Conservation (phyloP, 2,113 vertebrate genomes). For the Harpagus bidentatus region DNA sequence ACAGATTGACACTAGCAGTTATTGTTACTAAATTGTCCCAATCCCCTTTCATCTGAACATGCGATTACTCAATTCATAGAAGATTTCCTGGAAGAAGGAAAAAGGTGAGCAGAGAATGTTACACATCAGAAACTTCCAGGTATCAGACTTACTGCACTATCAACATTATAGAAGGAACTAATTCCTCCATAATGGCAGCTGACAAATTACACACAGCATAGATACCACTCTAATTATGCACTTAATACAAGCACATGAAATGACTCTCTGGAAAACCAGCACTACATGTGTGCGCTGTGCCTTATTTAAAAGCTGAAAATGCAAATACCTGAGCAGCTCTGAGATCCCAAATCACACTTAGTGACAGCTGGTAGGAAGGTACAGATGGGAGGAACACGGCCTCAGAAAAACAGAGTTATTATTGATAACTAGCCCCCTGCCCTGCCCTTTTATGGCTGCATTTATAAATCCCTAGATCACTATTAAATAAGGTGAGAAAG, state of each 20-base stretch:
- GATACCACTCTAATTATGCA: background rate
- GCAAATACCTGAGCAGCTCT: background rate
- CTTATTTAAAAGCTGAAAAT: background rate
- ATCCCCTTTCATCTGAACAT: background rate
- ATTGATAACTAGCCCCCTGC: too few species aligned
- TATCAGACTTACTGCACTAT: background rate
- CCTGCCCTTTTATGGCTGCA: background rate
- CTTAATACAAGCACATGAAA: background rate
- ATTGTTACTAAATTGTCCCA: background rate
- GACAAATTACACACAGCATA: background rate
- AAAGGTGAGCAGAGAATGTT: background rate
- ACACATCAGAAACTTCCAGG: background rate
- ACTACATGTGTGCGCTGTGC: too few species aligned
- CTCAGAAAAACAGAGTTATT: background rate
- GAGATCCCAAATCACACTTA: background rate
- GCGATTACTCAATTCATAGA: background rate
- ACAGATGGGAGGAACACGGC: background rate
- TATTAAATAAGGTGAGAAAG: background rate
- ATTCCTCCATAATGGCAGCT: background rate
- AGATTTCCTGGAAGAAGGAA: background rate
- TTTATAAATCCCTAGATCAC: background rate
- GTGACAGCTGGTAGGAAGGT: background rate
- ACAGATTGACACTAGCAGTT: background rate
- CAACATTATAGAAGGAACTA: background rate
- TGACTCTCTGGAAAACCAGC: background rate